Evolutionary conservation across 2,888 invertebrate genomes (phyloP).

Genomic region (Diplazon laetatorius): DNA sequence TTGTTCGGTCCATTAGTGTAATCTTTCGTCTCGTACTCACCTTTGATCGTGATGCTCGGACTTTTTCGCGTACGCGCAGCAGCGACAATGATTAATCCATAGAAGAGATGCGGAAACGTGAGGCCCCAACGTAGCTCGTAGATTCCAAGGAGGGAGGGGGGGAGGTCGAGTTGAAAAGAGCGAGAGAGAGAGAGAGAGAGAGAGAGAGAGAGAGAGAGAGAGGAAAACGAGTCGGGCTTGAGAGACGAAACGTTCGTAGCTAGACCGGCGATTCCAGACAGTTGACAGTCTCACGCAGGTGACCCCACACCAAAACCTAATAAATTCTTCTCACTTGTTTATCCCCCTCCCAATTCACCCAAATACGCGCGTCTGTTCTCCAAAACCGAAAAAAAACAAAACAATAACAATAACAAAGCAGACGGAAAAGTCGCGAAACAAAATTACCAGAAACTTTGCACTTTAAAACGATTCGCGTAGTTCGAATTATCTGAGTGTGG

Average conservation of each 20-base stretch:
- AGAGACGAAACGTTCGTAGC: too few relatives aligned
- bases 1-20: too few relatives aligned
- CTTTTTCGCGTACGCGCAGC: conserved; percentile 24
- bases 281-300: not conserved
- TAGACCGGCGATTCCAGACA: too few relatives aligned
- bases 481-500: not conserved
- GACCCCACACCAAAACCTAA: not conserved
- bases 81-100: conserved; percentile 35
- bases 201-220: not conserved
- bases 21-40: conserved; percentile 5
- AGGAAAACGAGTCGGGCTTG: too few relatives aligned
- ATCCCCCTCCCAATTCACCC: not conserved
- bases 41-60: conserved; percentile 24
- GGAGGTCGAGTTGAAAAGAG: too few relatives aligned
- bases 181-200: not conserved
- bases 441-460: not conserved
- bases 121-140: not conserved
- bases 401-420: too few relatives aligned
- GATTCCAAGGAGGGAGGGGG: not conserved
- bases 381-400: not conserved
- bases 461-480: not conserved
- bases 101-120: conserved; percentile 17
- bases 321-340: conserved; percentile 11
- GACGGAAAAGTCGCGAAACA: not conserved
- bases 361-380: not conserved